Percentiles rank a stretch among this genome's conserved stretches.
Evolutionary conservation across 2,797 vertebrate genomes (phyloP).

Genomic region (Tangara arthus): DNA sequence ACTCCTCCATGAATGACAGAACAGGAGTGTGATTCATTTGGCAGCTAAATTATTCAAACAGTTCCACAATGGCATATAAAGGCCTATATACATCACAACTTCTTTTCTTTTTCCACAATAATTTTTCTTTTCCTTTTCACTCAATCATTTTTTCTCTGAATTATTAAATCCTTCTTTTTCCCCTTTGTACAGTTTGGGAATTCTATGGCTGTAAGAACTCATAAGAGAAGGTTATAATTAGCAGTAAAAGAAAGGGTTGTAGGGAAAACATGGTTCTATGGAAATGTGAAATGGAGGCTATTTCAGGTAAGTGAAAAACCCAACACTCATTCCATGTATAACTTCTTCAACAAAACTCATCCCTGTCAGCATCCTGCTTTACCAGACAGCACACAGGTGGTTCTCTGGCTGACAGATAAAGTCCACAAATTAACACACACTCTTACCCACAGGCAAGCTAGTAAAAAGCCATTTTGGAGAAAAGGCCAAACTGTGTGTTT

Average conservation of each 20-base stretch:
- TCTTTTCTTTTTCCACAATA: neutral
- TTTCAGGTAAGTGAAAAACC: slow-evolving; percentile 53
- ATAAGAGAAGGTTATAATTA: slow-evolving; percentile 52
- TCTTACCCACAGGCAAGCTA: neutral
- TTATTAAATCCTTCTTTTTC: slow-evolving; percentile 43
- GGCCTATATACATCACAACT: slow-evolving; percentile 37
- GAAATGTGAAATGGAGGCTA: slow-evolving; percentile 48
- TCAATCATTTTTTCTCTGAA: slow-evolving; percentile 35
- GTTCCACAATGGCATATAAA: slow-evolving; percentile 57
- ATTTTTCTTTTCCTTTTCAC: slow-evolving; percentile 6
- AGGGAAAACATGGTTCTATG: slow-evolving; percentile 23
- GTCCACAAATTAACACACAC: neutral
- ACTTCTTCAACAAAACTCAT: slow-evolving; percentile 47
- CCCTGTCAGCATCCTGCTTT: neutral
- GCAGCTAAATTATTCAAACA: slow-evolving; percentile 71
- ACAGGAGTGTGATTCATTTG: slow-evolving; percentile 61
- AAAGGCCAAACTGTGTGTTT: neutral
- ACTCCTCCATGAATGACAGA: slow-evolving; percentile 32
- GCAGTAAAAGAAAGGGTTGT: slow-evolving; percentile 32
- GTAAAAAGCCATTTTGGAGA: neutral
- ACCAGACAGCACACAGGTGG: neutral
- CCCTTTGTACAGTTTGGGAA: slow-evolving; percentile 32
- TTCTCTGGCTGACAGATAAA: slow-evolving; percentile 16
- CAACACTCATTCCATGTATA: neutral
- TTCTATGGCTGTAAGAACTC: slow-evolving; percentile 36